These are phyloP conservation scores for Phragmatobia fuliginosa DNA, from an alignment of 2,888 invertebrate species.

Conservation along the genomic window DNA sequence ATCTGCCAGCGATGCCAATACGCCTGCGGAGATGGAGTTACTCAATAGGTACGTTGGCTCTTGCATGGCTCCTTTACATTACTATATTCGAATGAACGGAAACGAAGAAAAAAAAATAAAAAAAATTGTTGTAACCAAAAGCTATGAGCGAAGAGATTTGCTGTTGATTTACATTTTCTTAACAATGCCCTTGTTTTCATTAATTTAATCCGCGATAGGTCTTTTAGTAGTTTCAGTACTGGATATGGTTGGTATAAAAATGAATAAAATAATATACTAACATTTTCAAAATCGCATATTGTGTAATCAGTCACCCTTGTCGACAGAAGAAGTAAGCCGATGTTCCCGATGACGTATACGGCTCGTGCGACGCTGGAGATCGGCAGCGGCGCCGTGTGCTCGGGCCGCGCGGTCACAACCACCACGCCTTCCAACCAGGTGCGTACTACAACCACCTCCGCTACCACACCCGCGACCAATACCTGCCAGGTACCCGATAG, in stretches of 20 bases:
- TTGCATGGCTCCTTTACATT: neutral
- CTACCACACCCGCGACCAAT: conserved; percentile 15
- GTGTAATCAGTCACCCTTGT: conserved; percentile 48
- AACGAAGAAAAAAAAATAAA: neutral
- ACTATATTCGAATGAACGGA: neutral
- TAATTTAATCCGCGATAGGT: neutral
- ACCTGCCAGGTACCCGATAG: conserved; percentile 19
- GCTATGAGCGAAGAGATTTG: neutral
- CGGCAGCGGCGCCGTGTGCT: conserved; percentile 81
- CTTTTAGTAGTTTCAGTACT: neutral
- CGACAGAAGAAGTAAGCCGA: conserved; percentile 79
- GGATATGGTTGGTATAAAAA: neutral
- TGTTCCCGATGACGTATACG: conserved; percentile 84
- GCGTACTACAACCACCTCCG: conserved; percentile 69
- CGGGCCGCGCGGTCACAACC: conserved; percentile 85
- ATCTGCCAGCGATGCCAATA: conserved; percentile 80
- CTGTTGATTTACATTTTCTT: neutral
- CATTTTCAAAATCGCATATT: conserved; percentile 23
- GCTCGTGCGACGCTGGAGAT: conserved; percentile 85
- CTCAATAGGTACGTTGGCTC: conserved; percentile 60
- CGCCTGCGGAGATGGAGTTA: conserved; percentile 65
- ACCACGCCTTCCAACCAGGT: conserved; percentile 85
- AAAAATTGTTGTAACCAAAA: neutral
- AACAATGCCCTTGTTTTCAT: neutral
- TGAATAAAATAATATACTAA: neutral